Evolutionary conservation across 2,888 invertebrate genomes (phyloP).

Genomic region (Drosophila mettleri): DNA sequence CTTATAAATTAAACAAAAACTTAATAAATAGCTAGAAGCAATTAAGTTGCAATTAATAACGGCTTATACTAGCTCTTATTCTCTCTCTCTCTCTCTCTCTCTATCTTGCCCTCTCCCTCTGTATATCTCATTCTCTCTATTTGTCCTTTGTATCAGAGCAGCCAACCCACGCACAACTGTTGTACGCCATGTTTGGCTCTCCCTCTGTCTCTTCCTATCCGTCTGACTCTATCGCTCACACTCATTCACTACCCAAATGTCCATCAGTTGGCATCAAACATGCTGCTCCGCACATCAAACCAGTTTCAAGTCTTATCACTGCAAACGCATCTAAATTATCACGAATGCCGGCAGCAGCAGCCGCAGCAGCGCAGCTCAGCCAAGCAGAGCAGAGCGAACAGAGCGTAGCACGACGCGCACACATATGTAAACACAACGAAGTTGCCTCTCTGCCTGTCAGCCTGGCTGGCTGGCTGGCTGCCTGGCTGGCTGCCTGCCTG

Average conservation of each 20-base stretch:
- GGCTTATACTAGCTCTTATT: constrained; percentile 33
- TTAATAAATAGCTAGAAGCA: constrained; percentile 74
- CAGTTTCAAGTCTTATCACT: constrained; percentile 75
- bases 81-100: not conserved
- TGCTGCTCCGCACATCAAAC: constrained; percentile 71
- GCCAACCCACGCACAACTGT: constrained; percentile 33
- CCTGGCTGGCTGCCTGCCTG: constrained; percentile 11
- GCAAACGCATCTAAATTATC: constrained; percentile 73
- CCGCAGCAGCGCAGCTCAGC: constrained; percentile 30
- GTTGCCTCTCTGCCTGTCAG: constrained; percentile 28
- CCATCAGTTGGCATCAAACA: constrained; percentile 61
- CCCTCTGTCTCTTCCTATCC: constrained; percentile 5
- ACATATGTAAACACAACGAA: constrained; percentile 70
- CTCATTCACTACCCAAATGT: constrained; percentile 26
- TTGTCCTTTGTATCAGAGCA: constrained; percentile 38
- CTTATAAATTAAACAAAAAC: constrained; percentile 80
- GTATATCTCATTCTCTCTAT: not conserved
- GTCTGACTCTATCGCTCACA: constrained; percentile 6
- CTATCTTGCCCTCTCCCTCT: not conserved
- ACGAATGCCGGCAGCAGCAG: constrained; percentile 70
- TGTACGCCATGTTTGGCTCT: constrained; percentile 12
- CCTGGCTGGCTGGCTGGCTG: not conserved
- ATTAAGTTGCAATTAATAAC: constrained; percentile 77
- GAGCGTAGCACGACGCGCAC: constrained; percentile 19
- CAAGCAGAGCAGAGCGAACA: constrained; percentile 23